These are phyloP conservation scores for Cetoscarus ocellatus DNA, from an alignment of 2,797 vertebrate genomes.

Conservation along the genomic window DNA sequence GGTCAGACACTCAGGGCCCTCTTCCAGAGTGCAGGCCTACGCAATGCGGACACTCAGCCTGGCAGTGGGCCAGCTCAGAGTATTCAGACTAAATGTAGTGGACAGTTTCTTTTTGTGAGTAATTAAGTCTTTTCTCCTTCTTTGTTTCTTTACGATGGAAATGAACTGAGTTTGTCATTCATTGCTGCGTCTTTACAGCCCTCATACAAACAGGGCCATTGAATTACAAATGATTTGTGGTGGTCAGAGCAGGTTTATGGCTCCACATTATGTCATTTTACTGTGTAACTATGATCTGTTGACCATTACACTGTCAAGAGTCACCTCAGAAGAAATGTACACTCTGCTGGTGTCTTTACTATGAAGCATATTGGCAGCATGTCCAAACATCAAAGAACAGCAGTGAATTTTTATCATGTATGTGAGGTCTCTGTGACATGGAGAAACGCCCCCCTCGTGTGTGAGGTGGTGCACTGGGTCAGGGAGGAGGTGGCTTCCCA, in stretches of 20 bases:
- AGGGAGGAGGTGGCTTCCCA: slow-evolving; percentile 55
- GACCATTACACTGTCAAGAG: slow-evolving; percentile 46
- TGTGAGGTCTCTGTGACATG: slow-evolving; percentile 38
- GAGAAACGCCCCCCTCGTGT: slow-evolving; percentile 9
- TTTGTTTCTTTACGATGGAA: slow-evolving; percentile 54
- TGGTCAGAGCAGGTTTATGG: slow-evolving; percentile 55
- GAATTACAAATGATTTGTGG: slow-evolving; percentile 58
- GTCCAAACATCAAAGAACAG: slow-evolving; percentile 36
- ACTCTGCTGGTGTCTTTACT: slow-evolving; percentile 26
- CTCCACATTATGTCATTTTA: slow-evolving; percentile 53
- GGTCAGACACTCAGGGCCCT: slow-evolving; percentile 65
- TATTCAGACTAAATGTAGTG: slow-evolving; percentile 67
- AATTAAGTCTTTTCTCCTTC: slow-evolving; percentile 57
- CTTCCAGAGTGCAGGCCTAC: slow-evolving; percentile 64
- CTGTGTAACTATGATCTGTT: slow-evolving; percentile 55
- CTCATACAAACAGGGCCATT: slow-evolving; percentile 54
- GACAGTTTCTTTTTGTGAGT: slow-evolving; percentile 52
- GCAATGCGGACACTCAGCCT: slow-evolving; percentile 76
- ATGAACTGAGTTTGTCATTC: slow-evolving; percentile 54
- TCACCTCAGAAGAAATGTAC: slow-evolving; percentile 43
- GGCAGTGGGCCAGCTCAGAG: slow-evolving; percentile 61
- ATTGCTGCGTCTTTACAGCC: slow-evolving; percentile 49
- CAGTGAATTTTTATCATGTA: slow-evolving; percentile 32
- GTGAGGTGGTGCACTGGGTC: slow-evolving; percentile 8
- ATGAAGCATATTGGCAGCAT: slow-evolving; percentile 39